These are phyloP conservation scores for Lysiphlebus fabarum DNA, from an alignment of 1,140 invertebrate genomes.

Conservation along the genomic window DNA sequence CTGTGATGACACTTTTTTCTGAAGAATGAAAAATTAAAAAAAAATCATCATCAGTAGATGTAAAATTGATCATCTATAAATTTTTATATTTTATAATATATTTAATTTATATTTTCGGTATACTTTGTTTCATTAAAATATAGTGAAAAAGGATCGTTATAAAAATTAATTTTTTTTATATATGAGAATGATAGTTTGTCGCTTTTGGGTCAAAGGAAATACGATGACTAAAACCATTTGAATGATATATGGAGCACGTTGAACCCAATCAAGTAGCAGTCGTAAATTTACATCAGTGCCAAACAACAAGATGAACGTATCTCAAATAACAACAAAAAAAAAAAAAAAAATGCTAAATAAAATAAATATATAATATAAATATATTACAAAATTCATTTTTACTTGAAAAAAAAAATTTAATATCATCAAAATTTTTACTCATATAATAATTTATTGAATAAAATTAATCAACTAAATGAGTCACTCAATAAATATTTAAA, in stretches of 20 bases:
- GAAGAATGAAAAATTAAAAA: background rate
- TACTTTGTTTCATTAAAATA: too few species aligned
- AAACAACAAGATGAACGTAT: slow-evolving; percentile 20
- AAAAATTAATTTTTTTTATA: too few species aligned
- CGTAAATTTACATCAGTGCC: slow-evolving; percentile 32
- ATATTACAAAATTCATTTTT: slow-evolving; percentile 12
- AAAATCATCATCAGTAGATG: too few species aligned
- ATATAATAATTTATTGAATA: too few species aligned
- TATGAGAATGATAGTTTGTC: background rate
- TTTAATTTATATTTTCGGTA: too few species aligned
- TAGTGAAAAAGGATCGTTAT: too few species aligned
- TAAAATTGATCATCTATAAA: too few species aligned
- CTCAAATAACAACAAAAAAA: slow-evolving; percentile 27
- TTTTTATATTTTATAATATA: too few species aligned
- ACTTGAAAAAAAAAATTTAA: background rate
- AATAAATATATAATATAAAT: slow-evolving; percentile 14
- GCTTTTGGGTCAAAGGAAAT: background rate
- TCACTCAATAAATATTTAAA: too few species aligned
- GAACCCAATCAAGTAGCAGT: slow-evolving; percentile 33
- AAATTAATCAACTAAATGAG: too few species aligned
- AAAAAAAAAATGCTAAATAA: slow-evolving; percentile 22
- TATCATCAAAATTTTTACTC: too few species aligned
- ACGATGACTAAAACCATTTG: slow-evolving; percentile 1
- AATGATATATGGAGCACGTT: slow-evolving; percentile 30
- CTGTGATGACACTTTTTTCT: background rate